Evolutionary conservation across 2,797 vertebrate species (phyloP).

Genomic region (Myotis pilosus): DNA sequence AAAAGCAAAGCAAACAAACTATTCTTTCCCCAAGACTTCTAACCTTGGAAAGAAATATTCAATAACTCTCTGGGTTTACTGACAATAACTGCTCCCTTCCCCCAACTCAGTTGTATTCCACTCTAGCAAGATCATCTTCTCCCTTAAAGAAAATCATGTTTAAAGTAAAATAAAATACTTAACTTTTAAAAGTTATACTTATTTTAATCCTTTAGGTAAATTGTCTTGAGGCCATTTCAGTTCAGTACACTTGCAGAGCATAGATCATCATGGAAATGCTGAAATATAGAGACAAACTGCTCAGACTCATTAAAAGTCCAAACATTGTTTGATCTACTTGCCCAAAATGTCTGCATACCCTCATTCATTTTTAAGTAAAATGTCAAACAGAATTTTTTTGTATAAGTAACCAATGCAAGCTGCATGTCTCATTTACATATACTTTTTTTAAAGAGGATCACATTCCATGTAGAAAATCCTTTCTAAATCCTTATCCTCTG

Average conservation of each 20-base stretch:
- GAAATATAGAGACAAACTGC: neutral
- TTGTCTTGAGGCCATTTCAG: neutral
- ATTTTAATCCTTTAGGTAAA: conserved; percentile 35
- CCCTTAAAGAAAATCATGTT: conserved; percentile 32
- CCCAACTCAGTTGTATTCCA: neutral
- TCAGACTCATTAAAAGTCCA: neutral
- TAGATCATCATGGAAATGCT: neutral
- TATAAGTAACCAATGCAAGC: conserved; percentile 26
- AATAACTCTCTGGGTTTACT: neutral
- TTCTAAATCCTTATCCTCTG: conserved; percentile 30
- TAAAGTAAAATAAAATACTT: conserved; percentile 22
- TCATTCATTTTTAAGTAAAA: neutral
- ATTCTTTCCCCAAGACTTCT: neutral
- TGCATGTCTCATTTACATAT: neutral
- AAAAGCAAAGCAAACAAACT: conserved; percentile 45
- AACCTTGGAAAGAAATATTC: neutral
- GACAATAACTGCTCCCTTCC: neutral
- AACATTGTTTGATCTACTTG: neutral
- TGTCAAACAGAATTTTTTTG: neutral
- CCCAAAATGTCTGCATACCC: neutral
- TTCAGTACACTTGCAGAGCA: neutral
- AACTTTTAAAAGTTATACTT: neutral
- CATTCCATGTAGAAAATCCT: conserved; percentile 27
- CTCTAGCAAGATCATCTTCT: conserved; percentile 17
- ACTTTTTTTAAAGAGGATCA: neutral